phyloP scores from a whole-genome alignment of 2,888 invertebrate genomes.

The Lithophane socia region DNA sequence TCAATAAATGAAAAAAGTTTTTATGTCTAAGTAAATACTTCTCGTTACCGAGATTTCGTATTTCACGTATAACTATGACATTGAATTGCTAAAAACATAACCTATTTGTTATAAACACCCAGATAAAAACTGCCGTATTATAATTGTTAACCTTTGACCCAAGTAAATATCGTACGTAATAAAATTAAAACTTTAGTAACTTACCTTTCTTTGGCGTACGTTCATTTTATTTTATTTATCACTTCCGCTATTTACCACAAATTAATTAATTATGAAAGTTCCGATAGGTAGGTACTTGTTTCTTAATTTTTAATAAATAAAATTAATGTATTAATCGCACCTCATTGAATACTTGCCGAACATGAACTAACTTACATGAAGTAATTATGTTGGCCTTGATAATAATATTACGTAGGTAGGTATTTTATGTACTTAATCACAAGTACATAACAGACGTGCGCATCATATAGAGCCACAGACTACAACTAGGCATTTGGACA shows the following conservation, averaged over 20 bases:
- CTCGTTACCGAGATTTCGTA: not conserved
- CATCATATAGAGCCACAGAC: slow-evolving; percentile 58
- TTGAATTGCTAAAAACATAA: slow-evolving; percentile 31
- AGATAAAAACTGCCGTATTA: not conserved
- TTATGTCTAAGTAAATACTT: not conserved
- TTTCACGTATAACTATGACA: not conserved
- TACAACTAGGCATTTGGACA: slow-evolving; percentile 35
- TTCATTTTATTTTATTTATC: slow-evolving; percentile 69
- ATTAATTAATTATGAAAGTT: not conserved
- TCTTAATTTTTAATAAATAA: not conserved
- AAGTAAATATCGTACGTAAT: not conserved
- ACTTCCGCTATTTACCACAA: slow-evolving; percentile 26
- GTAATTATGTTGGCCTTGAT: slow-evolving; percentile 53
- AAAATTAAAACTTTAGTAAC: slow-evolving; percentile 32
- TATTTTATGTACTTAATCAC: slow-evolving; percentile 25
- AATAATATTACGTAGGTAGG: slow-evolving; percentile 32
- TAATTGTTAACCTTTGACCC: slow-evolving; percentile 26
- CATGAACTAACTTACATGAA: slow-evolving; percentile 38
- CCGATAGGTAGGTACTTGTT: not conserved
- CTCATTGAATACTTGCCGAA: slow-evolving; percentile 21
- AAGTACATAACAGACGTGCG: slow-evolving; percentile 49
- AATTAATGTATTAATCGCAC: not conserved
- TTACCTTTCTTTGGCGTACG: slow-evolving; percentile 82
- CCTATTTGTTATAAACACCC: slow-evolving; percentile 16
- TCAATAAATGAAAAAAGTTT: not conserved